Base-by-base conservation (phyloP, 2,113 vertebrate species). In the Tenebrosternarchus preto region DNA sequence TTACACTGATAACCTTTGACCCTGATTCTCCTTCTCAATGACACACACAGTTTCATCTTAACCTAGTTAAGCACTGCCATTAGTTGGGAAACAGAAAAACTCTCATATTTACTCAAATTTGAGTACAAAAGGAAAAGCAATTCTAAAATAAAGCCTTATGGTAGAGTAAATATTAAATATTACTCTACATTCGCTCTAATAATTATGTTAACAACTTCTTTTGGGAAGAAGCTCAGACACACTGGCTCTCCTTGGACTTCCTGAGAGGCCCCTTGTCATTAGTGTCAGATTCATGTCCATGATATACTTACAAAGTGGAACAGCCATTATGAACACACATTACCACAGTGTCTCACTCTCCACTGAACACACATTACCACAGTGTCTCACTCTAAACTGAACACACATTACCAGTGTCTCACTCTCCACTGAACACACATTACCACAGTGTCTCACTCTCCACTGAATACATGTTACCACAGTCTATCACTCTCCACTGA, bases 391-490 rank as follows among this genome's bases (percentile, higher is more conserved):
- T n/a, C n/a, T n/a, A n/a, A n/a, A n/a, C n/a, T 89, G 90, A 92
- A 91, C 91, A 91, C 91, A 92, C 90, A 90, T 88, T 83, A 90
- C 84, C 20, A 25, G 87, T 84, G 88, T 88, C 56, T 78, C 85
- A n/a, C n/a, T n/a, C n/a, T n/a, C n/a, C n/a, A n/a, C n/a, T 89
- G 90, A 92, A 91, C 91, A 91, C 91, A 92, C 90, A 90, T 88
- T 83, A 90, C 84, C 20, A 25, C 85, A 88, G 87, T 84, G 88
- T 88, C 56, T 78, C 85, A n/a, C n/a, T n/a, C n/a, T n/a, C n/a
- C n/a, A n/a, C n/a, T 89, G 90, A 92, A 91, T 92, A 91, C 91
- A 92, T 89, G 89, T 88, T 83, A 90, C 84, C 20, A 25, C 85
- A 88, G 87, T 84, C 87, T 88, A n/a, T n/a, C n/a, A n/a, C n/a